Evolutionary conservation across 2,888 invertebrate species (phyloP).

Genomic region (Drosophila nr. perissopoda): DNA sequence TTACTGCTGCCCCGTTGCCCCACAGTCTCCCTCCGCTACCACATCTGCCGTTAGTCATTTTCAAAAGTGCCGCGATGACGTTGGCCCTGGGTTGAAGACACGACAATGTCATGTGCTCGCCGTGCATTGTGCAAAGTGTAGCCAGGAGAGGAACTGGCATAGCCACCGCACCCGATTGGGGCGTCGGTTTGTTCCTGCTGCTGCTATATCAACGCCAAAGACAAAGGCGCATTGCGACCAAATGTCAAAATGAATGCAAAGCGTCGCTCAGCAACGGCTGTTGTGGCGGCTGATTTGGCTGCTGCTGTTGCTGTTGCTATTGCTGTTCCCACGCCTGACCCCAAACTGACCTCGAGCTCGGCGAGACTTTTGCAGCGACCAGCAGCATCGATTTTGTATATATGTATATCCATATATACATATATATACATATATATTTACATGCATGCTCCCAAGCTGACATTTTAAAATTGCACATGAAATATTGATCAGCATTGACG

Average conservation of each 20-base stretch:
- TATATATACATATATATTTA: conserved; percentile 9
- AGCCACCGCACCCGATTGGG: conserved; percentile 26
- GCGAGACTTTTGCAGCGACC: conserved; percentile 48
- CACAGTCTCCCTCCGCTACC: conserved; percentile 18
- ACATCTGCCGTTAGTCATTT: conserved; percentile 74
- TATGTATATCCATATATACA: no score
- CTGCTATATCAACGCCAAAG: conserved; percentile 70
- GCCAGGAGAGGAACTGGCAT: conserved; percentile 18
- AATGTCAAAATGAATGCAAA: conserved; percentile 73
- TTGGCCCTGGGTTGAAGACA: conserved; percentile 43
- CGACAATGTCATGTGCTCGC: conserved; percentile 68
- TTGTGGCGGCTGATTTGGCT: conserved; percentile 10
- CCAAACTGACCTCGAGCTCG: conserved; percentile 66
- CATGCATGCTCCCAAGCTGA: conserved; percentile 32
- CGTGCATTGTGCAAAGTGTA: conserved; percentile 64
- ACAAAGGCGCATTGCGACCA: conserved; percentile 72
- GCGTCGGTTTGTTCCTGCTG: conserved; percentile 39
- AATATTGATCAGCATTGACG: conserved; percentile 73
- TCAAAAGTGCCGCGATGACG: conserved; percentile 56
- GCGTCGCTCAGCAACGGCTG: conserved; percentile 33
- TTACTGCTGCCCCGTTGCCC: conserved; percentile 8
- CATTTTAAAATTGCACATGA: conserved; percentile 69
- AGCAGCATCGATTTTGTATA: conserved; percentile 63
- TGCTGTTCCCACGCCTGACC: conserved; percentile 52
- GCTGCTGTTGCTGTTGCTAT: conserved; percentile 16